phyloP scores from a whole-genome alignment of 2,113 vertebrate genomes.

The Globicephala melas region DNA sequence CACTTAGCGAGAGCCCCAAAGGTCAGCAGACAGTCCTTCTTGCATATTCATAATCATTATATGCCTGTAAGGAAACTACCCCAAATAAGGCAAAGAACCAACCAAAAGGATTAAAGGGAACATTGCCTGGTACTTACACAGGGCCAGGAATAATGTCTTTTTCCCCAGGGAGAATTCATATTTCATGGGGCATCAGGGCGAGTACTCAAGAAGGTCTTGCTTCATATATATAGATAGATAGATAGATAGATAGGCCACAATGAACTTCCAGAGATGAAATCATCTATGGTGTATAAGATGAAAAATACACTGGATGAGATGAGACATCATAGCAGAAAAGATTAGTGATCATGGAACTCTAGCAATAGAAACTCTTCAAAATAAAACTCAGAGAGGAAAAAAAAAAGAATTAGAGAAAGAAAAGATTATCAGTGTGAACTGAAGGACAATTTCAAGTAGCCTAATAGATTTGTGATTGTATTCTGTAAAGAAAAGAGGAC shows the following conservation, averaged over 20 bases:
- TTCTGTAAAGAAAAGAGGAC: neutral
- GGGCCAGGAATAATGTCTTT: neutral
- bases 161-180: neutral
- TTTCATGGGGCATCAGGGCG: neutral
- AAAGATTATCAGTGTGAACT: neutral
- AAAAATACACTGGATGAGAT: neutral
- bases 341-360: neutral
- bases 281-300: neutral
- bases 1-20: neutral
- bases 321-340: neutral
- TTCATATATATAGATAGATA: too few species aligned
- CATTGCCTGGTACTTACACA: neutral
- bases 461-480: neutral
- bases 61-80: neutral
- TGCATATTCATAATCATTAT: too few species aligned
- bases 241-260: neutral
- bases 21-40: neutral
- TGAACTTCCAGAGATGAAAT: slow-evolving; percentile 3
- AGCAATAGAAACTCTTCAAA: neutral
- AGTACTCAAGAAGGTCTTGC: neutral
- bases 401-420: neutral
- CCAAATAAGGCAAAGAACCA: neutral
- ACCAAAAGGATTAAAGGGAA: neutral
- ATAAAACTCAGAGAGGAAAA: neutral
- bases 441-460: neutral